Evolutionary conservation across 2,888 invertebrate genomes (phyloP).

Genomic region (Synanthedon vespiformis): DNA sequence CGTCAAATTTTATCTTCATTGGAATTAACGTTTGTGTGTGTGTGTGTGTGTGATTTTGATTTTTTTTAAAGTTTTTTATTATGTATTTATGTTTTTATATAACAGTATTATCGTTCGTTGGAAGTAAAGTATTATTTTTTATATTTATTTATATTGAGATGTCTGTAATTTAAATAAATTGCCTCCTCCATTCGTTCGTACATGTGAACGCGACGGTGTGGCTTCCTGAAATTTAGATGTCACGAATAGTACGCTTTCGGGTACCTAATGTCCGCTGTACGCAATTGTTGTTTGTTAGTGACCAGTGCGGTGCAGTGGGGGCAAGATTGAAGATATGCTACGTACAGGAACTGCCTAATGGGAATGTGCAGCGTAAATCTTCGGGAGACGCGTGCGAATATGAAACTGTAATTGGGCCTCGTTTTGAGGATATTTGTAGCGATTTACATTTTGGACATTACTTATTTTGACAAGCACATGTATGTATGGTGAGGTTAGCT

Average conservation of each 20-base stretch:
- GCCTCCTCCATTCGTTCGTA: background rate
- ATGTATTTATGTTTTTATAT: too few relatives aligned
- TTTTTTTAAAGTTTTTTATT: too few relatives aligned
- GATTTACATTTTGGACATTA: too few relatives aligned
- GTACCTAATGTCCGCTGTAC: conserved; percentile 46
- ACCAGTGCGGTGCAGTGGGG: conserved; percentile 36
- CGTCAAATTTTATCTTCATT: too few relatives aligned
- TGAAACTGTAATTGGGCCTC: conserved; percentile 3
- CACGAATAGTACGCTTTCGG: conserved; percentile 55
- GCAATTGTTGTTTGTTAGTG: conserved; percentile 62
- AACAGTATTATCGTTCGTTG: too few relatives aligned
- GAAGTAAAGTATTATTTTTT: too few relatives aligned
- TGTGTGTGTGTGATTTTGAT: too few relatives aligned
- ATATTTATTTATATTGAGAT: too few relatives aligned
- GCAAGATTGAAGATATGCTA: conserved; percentile 7
- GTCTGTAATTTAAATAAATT: background rate
- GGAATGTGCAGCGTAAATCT: conserved; percentile 9
- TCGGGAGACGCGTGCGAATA: background rate
- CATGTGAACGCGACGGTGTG: conserved; percentile 26
- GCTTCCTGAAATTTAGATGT: conserved; percentile 69
- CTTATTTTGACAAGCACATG: too few relatives aligned
- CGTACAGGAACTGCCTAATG: conserved; percentile 13
- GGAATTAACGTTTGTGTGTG: too few relatives aligned
- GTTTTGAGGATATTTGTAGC: background rate
- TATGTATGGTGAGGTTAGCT: too few relatives aligned